These are phyloP conservation scores for Eupithecia abbreviata DNA, from an alignment of 2,888 invertebrate genomes.

Conservation along the genomic window DNA sequence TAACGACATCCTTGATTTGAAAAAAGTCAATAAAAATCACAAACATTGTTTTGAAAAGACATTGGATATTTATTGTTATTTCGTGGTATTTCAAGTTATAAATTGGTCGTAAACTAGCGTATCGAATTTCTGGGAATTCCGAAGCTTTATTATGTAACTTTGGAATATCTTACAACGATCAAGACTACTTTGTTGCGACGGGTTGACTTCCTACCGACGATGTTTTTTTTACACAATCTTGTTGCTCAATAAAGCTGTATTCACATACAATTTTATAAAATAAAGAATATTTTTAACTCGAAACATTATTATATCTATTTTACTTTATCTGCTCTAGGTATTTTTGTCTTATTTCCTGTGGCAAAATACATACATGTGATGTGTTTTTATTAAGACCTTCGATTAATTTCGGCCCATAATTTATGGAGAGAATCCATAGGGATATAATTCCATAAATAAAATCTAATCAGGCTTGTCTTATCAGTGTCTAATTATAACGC, in stretches of 20 bases:
- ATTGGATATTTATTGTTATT: constrained; percentile 33
- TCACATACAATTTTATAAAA: constrained; percentile 53
- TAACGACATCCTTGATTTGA: constrained; percentile 33
- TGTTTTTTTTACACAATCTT: constrained; percentile 84
- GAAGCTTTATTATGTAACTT: constrained; percentile 35
- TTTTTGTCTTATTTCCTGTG: too few relatives aligned
- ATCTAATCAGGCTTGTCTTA: too few relatives aligned
- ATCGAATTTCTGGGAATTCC: constrained; percentile 34
- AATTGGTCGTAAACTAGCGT: constrained; percentile 30
- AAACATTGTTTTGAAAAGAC: constrained; percentile 22
- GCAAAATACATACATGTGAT: too few relatives aligned
- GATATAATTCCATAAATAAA: too few relatives aligned
- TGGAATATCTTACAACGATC: constrained; percentile 57
- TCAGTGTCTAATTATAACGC: too few relatives aligned
- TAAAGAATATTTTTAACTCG: constrained; percentile 18
- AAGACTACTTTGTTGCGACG: constrained; percentile 64
- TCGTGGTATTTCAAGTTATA: constrained; percentile 28
- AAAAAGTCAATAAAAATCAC: constrained; percentile 20
- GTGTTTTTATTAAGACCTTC: too few relatives aligned
- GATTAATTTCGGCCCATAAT: too few relatives aligned
- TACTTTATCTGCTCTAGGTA: too few relatives aligned
- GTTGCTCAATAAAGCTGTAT: constrained; percentile 76
- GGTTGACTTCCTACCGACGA: constrained; percentile 83
- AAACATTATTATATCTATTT: background rate
- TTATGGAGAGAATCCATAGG: too few relatives aligned